These are phyloP conservation scores for Phocoena phocoena DNA, from an alignment of 2,113 vertebrate genomes.

Conservation along the genomic window DNA sequence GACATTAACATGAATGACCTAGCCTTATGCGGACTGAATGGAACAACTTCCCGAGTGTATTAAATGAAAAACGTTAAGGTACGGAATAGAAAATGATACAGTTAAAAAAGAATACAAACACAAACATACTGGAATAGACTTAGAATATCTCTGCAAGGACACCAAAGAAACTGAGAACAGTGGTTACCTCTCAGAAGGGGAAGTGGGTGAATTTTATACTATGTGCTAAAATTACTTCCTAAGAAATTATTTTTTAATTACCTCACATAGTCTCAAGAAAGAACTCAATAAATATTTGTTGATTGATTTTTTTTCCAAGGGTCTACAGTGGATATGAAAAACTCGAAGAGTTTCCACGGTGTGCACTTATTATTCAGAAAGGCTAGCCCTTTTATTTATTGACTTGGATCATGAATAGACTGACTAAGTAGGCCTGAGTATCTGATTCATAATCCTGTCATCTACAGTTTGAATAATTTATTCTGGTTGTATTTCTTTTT, in stretches of 20 bases:
- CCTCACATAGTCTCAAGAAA: background rate
- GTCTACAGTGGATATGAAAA: background rate
- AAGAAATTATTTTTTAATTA: constrained; percentile 49
- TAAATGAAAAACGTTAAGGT: background rate
- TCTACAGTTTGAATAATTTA: constrained; percentile 53
- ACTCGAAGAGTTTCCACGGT: background rate
- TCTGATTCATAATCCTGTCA: constrained; percentile 59
- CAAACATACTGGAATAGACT: background rate
- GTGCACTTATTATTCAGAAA: constrained; percentile 8
- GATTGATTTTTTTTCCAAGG: background rate
- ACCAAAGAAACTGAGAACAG: background rate
- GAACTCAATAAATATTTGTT: constrained; percentile 20
- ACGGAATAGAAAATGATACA: background rate
- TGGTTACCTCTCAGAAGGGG: background rate
- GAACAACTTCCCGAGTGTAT: background rate
- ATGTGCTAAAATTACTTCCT: constrained; percentile 5
- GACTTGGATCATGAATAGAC: constrained; percentile 14
- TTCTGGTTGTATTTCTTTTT: constrained; percentile 52
- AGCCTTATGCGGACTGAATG: background rate
- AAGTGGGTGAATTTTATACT: background rate
- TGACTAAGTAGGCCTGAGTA: background rate
- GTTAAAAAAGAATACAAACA: constrained; percentile 13
- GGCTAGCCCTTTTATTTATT: constrained; percentile 38
- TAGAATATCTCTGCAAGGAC: background rate
- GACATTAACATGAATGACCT: background rate